A percentile compares a stretch with the other conserved stretches of the same genome.
phyloP scores from a whole-genome alignment of 2,888 invertebrate species.

The Priocnemis perturbator region DNA sequence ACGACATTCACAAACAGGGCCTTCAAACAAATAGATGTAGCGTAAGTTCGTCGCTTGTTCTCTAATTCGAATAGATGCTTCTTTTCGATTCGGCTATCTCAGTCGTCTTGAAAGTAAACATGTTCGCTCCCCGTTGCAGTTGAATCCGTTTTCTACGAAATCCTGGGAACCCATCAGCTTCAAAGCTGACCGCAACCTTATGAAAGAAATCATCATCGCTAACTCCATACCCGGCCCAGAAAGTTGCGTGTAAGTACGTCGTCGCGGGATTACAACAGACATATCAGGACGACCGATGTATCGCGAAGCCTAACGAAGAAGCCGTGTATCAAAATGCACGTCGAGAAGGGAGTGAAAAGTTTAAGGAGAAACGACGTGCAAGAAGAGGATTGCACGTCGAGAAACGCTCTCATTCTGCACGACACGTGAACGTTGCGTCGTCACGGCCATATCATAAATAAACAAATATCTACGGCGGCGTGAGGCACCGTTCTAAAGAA shows the following conservation, averaged over 20 bases:
- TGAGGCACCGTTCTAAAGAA: not conserved
- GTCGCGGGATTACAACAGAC: constrained; percentile 40
- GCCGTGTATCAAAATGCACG: too few species aligned
- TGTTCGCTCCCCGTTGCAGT: constrained; percentile 48
- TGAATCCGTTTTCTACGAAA: constrained; percentile 73
- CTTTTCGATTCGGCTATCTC: not conserved
- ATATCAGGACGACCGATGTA: constrained; percentile 62
- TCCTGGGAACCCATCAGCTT: constrained; percentile 74
- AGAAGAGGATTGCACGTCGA: constrained; percentile 21
- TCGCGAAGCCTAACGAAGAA: constrained; percentile 17
- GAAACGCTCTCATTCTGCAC: not conserved
- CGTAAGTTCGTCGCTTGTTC: constrained; percentile 59
- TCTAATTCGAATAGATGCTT: constrained; percentile 12
- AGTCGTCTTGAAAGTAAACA: not conserved
- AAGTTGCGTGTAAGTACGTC: constrained; percentile 85
- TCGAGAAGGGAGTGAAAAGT: constrained; percentile 27
- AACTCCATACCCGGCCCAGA: constrained; percentile 92
- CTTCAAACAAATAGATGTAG: constrained; percentile 73
- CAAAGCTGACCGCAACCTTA: constrained; percentile 72
- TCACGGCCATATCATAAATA: not conserved
- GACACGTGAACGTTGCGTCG: not conserved
- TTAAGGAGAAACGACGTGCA: constrained; percentile 22
- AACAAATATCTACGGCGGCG: not conserved
- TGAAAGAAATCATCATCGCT: constrained; percentile 81
- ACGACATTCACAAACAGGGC: constrained; percentile 73